phyloP scores from a whole-genome alignment of 2,797 vertebrate species.

The Tinamus major region DNA sequence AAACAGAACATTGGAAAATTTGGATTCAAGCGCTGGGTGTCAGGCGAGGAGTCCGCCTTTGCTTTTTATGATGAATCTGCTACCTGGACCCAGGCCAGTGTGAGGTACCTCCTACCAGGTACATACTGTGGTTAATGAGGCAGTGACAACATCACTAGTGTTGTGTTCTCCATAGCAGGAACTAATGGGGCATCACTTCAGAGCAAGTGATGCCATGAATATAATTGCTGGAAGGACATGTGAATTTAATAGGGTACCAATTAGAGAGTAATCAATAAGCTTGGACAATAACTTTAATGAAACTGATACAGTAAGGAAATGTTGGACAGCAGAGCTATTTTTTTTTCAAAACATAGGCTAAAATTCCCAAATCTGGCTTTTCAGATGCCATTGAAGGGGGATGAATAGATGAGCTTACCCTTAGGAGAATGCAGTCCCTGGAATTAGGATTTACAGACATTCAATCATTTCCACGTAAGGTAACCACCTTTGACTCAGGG shows the following conservation, averaged over 20 bases:
- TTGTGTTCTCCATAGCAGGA: slow-evolving; percentile 37
- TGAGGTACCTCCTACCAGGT: neutral
- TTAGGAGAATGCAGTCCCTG: neutral
- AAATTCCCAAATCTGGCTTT: neutral
- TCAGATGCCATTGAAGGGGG: neutral
- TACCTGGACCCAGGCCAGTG: slow-evolving; percentile 18
- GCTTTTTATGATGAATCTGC: slow-evolving; percentile 16
- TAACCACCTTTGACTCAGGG: neutral
- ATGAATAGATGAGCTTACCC: neutral
- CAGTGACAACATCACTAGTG: slow-evolving; percentile 29
- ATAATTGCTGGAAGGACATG: slow-evolving; percentile 7
- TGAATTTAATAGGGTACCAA: slow-evolving; percentile 53
- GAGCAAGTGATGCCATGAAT: slow-evolving; percentile 11
- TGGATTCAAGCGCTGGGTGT: neutral
- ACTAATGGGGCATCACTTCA: slow-evolving; percentile 41
- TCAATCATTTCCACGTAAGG: neutral
- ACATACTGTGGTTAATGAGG: slow-evolving; percentile 57
- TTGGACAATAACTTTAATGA: neutral
- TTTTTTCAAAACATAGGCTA: neutral
- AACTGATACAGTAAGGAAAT: neutral
- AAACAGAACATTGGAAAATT: slow-evolving; percentile 33
- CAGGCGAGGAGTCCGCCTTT: slow-evolving; percentile 25
- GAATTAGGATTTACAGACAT: neutral
- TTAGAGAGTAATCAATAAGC: slow-evolving; percentile 57
- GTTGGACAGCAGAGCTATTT: neutral